Percentiles rank a stretch among this genome's conserved stretches.
Conservation (phyloP, 2,888 invertebrate genomes). For the Rhodophaea formosa region DNA sequence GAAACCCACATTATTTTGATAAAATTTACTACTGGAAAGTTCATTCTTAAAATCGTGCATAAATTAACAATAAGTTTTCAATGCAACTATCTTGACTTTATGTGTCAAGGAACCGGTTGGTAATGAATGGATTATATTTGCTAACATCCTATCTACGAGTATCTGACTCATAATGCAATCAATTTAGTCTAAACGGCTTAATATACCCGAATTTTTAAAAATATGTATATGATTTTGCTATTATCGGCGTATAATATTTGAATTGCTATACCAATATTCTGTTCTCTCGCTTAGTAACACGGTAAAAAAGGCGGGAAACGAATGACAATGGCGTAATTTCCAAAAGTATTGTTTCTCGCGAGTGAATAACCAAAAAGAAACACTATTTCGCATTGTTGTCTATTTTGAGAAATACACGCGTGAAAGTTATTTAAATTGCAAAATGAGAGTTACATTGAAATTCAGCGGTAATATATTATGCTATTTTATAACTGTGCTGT, state of each 20-base stretch:
- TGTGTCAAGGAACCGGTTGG: not conserved
- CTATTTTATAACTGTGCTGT: not conserved
- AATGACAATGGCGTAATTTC: slow-evolving; percentile 5
- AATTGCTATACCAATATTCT: not conserved
- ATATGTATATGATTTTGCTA: too few relatives aligned
- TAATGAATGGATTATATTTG: not conserved
- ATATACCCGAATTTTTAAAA: too few relatives aligned
- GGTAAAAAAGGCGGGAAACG: not conserved
- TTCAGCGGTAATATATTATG: not conserved
- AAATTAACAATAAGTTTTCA: not conserved
- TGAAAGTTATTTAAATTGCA: slow-evolving; percentile 13
- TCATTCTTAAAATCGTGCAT: not conserved
- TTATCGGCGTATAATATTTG: not conserved
- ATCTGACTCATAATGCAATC: not conserved
- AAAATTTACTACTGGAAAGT: slow-evolving; percentile 7
- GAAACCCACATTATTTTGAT: not conserved
- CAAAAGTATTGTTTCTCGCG: not conserved
- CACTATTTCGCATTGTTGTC: not conserved
- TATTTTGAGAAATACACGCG: not conserved
- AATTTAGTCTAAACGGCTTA: not conserved
- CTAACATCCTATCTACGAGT: not conserved
- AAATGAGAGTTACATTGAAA: slow-evolving; percentile 1
- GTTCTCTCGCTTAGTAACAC: not conserved
- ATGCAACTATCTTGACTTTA: not conserved
- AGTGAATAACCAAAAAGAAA: slow-evolving; percentile 4